Evolutionary conservation across 2,888 invertebrate species (phyloP).

Genomic region (Drosophila putrida): DNA sequence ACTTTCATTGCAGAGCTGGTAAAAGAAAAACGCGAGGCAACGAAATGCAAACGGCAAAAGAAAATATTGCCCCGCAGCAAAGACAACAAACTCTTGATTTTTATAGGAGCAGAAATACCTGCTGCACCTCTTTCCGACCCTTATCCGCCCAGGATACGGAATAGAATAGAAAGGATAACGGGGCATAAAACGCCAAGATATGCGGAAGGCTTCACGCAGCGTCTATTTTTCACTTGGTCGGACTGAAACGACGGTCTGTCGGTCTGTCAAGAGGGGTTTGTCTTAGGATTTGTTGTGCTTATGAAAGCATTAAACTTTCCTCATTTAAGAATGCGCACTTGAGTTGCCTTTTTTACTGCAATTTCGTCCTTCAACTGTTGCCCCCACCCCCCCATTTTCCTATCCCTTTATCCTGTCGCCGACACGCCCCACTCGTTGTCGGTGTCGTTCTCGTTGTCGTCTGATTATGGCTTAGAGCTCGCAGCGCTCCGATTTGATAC

Average conservation of each 20-base stretch:
- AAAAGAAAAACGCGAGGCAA: slow-evolving; percentile 1
- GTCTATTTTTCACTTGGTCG: slow-evolving; percentile 74
- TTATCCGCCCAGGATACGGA: slow-evolving; percentile 18
- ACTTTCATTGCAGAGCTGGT: slow-evolving; percentile 66
- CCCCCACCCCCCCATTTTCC: neutral
- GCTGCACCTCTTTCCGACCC: slow-evolving; percentile 24
- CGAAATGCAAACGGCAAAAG: slow-evolving; percentile 63
- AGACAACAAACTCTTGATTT: slow-evolving; percentile 82
- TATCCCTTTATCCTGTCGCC: neutral
- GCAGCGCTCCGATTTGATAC: slow-evolving; percentile 39
- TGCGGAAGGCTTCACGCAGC: slow-evolving; percentile 74
- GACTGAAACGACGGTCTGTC: slow-evolving; percentile 25
- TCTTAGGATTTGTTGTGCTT: slow-evolving; percentile 81
- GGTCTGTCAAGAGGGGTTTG: slow-evolving; percentile 46
- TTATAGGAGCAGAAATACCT: slow-evolving; percentile 63
- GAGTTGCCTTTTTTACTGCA: slow-evolving; percentile 80
- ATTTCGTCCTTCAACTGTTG: slow-evolving; percentile 64
- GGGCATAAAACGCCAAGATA: slow-evolving; percentile 76
- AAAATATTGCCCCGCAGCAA: slow-evolving; percentile 79
- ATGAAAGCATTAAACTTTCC: slow-evolving; percentile 82
- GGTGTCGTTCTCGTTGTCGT: slow-evolving; percentile 50
- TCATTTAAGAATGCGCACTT: slow-evolving; percentile 80
- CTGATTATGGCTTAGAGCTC: slow-evolving; percentile 66
- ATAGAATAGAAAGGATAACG: slow-evolving; percentile 60
- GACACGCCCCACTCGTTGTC: slow-evolving; percentile 23